phyloP scores from a whole-genome alignment of 2,797 vertebrate species.

The Xiphorhynchus erythropygius region DNA sequence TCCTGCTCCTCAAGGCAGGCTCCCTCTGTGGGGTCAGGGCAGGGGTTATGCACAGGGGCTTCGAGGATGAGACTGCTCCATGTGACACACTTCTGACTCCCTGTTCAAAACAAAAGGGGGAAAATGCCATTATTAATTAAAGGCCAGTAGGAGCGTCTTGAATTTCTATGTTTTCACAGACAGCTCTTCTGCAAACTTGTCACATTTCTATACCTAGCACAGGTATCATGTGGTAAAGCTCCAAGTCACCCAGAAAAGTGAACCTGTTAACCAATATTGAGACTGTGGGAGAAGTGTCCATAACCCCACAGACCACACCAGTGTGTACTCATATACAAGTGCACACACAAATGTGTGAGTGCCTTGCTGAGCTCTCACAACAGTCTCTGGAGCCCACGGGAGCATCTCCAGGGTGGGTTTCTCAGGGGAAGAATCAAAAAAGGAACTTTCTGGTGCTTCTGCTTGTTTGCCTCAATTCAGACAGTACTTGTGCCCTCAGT shows the following conservation, averaged over 20 bases:
- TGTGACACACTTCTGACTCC: background rate
- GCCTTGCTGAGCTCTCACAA: no score
- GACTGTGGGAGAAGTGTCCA: background rate
- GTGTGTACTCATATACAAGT: background rate
- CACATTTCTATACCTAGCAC: background rate
- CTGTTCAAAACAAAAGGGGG: background rate
- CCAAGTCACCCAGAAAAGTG: background rate
- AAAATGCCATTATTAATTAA: background rate
- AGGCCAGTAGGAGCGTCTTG: background rate
- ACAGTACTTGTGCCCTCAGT: background rate
- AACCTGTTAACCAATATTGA: background rate
- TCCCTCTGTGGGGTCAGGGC: background rate
- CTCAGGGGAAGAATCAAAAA: background rate
- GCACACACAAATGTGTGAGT: background rate
- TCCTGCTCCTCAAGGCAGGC: background rate
- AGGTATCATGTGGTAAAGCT: background rate
- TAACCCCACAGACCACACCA: background rate
- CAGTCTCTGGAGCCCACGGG: no score
- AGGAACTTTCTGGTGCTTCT: background rate
- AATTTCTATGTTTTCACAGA: background rate
- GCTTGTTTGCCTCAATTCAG: background rate
- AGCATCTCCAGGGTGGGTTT: no score
- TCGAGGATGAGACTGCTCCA: no score
- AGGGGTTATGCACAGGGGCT: background rate
- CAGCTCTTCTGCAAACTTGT: background rate